Percentiles rank a stretch among this genome's conserved stretches.
phyloP scores from a whole-genome alignment of 64 coral and sea anemone species.

The Stichodactyla mertensii region DNA sequence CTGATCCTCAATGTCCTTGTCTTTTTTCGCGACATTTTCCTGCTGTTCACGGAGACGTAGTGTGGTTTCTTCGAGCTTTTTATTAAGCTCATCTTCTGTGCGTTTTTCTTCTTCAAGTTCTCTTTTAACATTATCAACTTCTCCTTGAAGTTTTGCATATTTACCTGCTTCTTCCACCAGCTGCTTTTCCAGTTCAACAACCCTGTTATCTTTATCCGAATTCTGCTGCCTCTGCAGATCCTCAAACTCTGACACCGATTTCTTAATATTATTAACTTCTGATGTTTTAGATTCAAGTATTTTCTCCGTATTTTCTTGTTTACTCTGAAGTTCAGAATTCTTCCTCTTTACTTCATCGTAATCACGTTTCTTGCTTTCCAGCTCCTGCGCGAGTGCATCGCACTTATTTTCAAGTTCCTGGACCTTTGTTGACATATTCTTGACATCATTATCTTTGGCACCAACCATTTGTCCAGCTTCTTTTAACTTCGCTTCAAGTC shows the following conservation, averaged over 20 bases:
- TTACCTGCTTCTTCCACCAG: constrained; percentile 40
- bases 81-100: constrained; percentile 33
- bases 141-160: constrained; percentile 31
- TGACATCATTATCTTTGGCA: not conserved
- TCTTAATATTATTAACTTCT: constrained; percentile 49
- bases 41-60: constrained; percentile 39
- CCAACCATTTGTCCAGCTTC: not conserved
- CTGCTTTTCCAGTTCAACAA: constrained; percentile 37
- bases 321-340: not conserved
- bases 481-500: constrained; percentile 31
- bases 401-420: not conserved
- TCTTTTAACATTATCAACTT: constrained; percentile 41
- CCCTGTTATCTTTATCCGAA: constrained; percentile 41
- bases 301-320: constrained; percentile 43
- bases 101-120: constrained; percentile 50
- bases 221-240: constrained; percentile 39
- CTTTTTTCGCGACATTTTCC: constrained; percentile 28
- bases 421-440: not conserved
- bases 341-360: not conserved
- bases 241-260: constrained; percentile 46
- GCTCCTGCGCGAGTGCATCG: not conserved
- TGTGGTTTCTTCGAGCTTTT: constrained; percentile 35
- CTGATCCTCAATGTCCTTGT: constrained; percentile 15
- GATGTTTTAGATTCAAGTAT: constrained; percentile 50
- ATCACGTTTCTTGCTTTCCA: not conserved